A percentile compares a stretch with the other conserved stretches of the same genome.
phyloP scores from a whole-genome alignment of 1,140 invertebrate genomes.

The Eulimnadia texana region DNA sequence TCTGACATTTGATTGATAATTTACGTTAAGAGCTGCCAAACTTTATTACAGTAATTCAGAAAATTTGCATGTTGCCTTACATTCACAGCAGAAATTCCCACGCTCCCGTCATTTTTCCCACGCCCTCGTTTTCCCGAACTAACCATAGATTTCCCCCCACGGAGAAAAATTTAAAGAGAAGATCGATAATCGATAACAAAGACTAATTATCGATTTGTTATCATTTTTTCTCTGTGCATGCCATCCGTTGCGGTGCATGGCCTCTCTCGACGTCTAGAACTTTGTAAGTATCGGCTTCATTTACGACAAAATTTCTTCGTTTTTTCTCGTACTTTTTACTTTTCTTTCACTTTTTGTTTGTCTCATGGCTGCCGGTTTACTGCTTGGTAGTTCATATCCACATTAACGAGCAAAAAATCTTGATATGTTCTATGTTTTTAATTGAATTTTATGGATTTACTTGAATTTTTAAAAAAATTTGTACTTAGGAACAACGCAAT shows the following conservation, averaged over 20 bases:
- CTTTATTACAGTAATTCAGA: too few species aligned
- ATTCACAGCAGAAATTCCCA: too few species aligned
- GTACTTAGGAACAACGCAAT: conserved; percentile 34
- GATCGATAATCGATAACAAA: neutral
- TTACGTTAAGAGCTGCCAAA: too few species aligned
- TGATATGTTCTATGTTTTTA: too few species aligned
- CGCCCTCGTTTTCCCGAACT: too few species aligned
- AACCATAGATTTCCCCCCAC: too few species aligned
- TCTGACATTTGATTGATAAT: too few species aligned
- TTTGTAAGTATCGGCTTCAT: conserved; percentile 15
- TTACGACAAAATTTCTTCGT: neutral
- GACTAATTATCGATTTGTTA: conserved; percentile 8
- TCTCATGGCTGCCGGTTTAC: neutral
- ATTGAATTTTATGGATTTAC: too few species aligned
- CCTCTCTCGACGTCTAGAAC: conserved; percentile 10
- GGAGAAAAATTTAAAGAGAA: too few species aligned
- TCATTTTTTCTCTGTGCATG: conserved; percentile 9
- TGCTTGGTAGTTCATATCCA: neutral
- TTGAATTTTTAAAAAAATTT: neutral
- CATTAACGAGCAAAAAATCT: too few species aligned
- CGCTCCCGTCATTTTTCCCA: too few species aligned
- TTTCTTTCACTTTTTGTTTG: neutral
- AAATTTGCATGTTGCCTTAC: too few species aligned
- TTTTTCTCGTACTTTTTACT: neutral
- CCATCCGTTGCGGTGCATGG: conserved; percentile 12